Evolutionary conservation across 1,140 invertebrate species (phyloP).

Genomic region (Eumaeus atala): DNA sequence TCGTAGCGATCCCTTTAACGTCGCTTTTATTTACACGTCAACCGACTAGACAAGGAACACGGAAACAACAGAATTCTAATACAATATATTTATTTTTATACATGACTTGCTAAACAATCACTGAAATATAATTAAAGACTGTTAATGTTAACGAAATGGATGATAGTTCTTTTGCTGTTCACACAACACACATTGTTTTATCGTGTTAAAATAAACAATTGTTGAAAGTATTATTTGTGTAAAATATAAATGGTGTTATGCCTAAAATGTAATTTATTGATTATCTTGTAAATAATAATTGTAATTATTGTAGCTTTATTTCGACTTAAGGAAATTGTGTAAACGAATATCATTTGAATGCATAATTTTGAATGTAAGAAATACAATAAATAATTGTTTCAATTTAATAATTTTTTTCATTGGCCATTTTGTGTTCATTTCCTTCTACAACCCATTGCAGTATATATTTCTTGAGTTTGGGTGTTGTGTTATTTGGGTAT

Average conservation of each 20-base stretch:
- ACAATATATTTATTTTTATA: no score
- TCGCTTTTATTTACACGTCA: no score
- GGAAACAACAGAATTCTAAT: no score
- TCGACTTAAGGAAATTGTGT: slow-evolving; percentile 50
- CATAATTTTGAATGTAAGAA: slow-evolving; percentile 51
- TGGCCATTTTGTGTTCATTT: not conserved
- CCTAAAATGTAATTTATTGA: slow-evolving; percentile 41
- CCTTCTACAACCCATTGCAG: no score
- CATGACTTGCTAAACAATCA: no score
- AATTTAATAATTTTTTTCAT: slow-evolving; percentile 37
- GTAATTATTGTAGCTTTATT: slow-evolving; percentile 41
- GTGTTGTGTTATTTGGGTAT: no score
- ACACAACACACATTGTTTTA: not conserved
- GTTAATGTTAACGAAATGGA: no score
- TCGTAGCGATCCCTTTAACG: no score
- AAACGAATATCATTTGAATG: slow-evolving; percentile 59
- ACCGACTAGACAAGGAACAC: no score
- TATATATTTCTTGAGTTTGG: no score
- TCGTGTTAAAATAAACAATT: slow-evolving; percentile 21
- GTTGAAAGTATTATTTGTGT: slow-evolving; percentile 49
- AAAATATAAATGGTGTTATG: slow-evolving; percentile 21
- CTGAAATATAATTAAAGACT: no score
- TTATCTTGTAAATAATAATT: slow-evolving; percentile 60
- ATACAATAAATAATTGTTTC: slow-evolving; percentile 72
- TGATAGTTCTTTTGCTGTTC: no score